Conservation (phyloP, 1,140 invertebrate species). For the Calosoma granatense region DNA sequence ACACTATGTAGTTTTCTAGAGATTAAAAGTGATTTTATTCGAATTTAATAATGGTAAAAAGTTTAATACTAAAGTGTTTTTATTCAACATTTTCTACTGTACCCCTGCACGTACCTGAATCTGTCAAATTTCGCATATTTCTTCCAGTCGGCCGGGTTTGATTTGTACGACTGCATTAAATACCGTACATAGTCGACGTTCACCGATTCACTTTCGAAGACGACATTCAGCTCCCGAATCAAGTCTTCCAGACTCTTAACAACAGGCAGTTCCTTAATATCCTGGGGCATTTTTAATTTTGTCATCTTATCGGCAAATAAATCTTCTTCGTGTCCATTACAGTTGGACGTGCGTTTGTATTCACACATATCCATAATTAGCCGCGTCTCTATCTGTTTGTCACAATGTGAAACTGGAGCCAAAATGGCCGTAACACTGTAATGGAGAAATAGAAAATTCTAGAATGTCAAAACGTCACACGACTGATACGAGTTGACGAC, state of each 20-base stretch:
- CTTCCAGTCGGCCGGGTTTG: conserved; percentile 82
- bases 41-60: too few species aligned
- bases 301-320: background rate
- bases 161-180: conserved; percentile 78
- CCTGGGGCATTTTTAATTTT: background rate
- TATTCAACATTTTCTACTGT: too few species aligned
- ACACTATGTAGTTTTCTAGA: too few species aligned
- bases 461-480: too few species aligned
- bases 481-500: background rate
- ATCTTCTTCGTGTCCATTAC: background rate
- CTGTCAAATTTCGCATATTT: conserved; percentile 92
- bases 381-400: too few species aligned
- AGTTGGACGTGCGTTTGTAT: too few species aligned
- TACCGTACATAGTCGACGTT: conserved; percentile 81
- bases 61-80: too few species aligned
- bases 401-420: too few species aligned
- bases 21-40: too few species aligned
- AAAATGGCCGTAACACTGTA: too few species aligned
- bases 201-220: conserved; percentile 68
- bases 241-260: conserved; percentile 56
- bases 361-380: too few species aligned
- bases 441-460: too few species aligned
- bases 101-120: conserved; percentile 69
- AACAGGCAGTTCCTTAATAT: conserved; percentile 17
- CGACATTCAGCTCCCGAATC: conserved; percentile 56